Evolutionary conservation across 2,888 invertebrate species (phyloP), one percentile per base, ranked within the genome.

Genomic region (Cryptocheilus praepositus): DNA sequence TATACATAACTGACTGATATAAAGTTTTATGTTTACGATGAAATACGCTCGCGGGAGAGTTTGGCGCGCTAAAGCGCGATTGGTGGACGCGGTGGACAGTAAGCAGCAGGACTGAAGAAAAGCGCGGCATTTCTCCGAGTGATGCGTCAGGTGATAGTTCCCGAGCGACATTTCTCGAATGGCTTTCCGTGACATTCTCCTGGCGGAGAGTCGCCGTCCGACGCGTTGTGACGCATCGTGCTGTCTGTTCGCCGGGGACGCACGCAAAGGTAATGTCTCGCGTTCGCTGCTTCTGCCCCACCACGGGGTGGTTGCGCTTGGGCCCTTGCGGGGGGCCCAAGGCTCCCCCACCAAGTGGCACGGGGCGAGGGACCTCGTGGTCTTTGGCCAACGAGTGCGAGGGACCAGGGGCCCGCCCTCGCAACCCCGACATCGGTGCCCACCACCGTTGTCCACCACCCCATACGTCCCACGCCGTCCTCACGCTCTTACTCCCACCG

Each of bases 401-500:
- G 73, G 73, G 70, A 67, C 64, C 56, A 36, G 63, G 76, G 78
- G 81, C 79, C 84, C 83, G 84, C 85, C 86, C 80, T 83, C 81
- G 80, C 81, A 81, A 70, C 79, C 81, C 81, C 79, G 58, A 43
- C 67, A 54, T 52, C 60, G 74, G 64, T 64, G 70, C 69, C 74
- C 76, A 71, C 79, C 78, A 76, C 74, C 36, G 25, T 36, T 36
- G 36, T 36, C 11, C 77, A 76, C 22, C 43, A 65, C 36, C 51
- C 46, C 49, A 52, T 45, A 57, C 46, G 56, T 51, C 67, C 70
- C 67, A 57, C 53, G 55, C 62, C 56, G 56, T 67, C 36, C 11
- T 36, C 36, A 36, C 36, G 36, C 36, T 36, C 36, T 36, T 11
- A 67, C 67, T 76, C 80, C 79, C 80, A 80, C 75, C 70, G 57